Evolutionary conservation across 2,888 invertebrate genomes (phyloP).

Genomic region (Acleris cristana): DNA sequence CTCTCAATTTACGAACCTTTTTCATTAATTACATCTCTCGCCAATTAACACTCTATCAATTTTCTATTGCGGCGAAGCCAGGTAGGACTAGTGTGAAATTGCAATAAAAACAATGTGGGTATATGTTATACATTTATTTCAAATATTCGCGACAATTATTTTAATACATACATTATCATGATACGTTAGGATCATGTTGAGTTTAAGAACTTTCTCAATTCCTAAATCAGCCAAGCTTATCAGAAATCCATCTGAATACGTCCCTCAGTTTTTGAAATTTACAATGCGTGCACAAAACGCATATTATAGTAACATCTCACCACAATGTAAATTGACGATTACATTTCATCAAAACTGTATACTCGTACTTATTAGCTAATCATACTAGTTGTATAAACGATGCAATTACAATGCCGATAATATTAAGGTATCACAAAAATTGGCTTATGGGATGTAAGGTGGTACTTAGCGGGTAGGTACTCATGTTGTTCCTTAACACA

Average conservation of each 20-base stretch:
- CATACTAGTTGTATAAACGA: constrained; percentile 25
- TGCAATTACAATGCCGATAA: constrained; percentile 16
- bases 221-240: constrained; percentile 76
- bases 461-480: no score
- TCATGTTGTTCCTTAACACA: no score
- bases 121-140: constrained; percentile 71
- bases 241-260: constrained; percentile 54
- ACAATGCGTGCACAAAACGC: constrained; percentile 52
- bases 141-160: constrained; percentile 78
- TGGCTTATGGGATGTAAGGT: constrained; percentile 19
- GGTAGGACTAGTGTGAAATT: neutral
- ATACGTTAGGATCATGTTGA: constrained; percentile 72
- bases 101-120: neutral
- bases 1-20: constrained; percentile 9
- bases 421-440: constrained; percentile 32
- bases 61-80: no score
- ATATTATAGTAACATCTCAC: constrained; percentile 43
- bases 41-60: neutral
- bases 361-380: constrained; percentile 15
- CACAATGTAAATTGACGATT: constrained; percentile 44
- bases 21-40: constrained; percentile 6
- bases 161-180: constrained; percentile 65
- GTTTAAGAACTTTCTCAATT: constrained; percentile 80
- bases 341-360: constrained; percentile 34
- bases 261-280: constrained; percentile 56